Evolutionary conservation across 2,888 invertebrate genomes (phyloP), one percentile per base, ranked within the genome.

Genomic region (Malthinus flaveolus): DNA sequence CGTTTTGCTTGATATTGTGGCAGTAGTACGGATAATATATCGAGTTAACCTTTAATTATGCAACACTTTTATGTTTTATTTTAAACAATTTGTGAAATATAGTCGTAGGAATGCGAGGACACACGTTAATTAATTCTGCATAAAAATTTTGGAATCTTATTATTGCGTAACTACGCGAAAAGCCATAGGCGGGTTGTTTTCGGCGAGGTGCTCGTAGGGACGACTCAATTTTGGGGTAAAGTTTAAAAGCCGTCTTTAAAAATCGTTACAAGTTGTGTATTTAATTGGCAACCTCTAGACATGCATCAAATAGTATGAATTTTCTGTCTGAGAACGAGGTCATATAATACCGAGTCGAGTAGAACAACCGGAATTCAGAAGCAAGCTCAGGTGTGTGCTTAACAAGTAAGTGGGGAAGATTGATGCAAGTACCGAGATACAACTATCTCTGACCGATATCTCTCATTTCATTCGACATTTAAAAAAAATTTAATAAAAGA

Each of bases 361-460:
- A 58, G 63, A 65, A 55, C 61, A 56, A 68, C 67, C 68, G 68
- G 68, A 68, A 67, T 69, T 66, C 68, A 63, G 68, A 63, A 69
- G 69, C 67, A 62, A 54, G 65, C 61, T 65, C 64, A 66, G 65
- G 65, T 65, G 66, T 23, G 23, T 68, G 66, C 59, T 65, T 61
- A 66, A 65, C 66, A 64, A 62, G 61, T 62, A 60, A 62, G 62
- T 62, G 65, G 64, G 64, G 59, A 56, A 64, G 65, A 65, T 65
- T 60, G 67, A 66, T 67, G 64, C 65, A 64, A 65, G 66, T 62
- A 63, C 59, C 49, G 50, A 62, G 66, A 63, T 66, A 67, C 68
- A 68, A 67, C 68, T 67, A 68, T 67, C 68, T 68, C 67, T 68
- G 68, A 68, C 68, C 68, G 68, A 68, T 68, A 67, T 68, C 67